These are phyloP conservation scores for Periophthalmus magnuspinnatus DNA, from an alignment of 2,797 vertebrate species.

Conservation along the genomic window DNA sequence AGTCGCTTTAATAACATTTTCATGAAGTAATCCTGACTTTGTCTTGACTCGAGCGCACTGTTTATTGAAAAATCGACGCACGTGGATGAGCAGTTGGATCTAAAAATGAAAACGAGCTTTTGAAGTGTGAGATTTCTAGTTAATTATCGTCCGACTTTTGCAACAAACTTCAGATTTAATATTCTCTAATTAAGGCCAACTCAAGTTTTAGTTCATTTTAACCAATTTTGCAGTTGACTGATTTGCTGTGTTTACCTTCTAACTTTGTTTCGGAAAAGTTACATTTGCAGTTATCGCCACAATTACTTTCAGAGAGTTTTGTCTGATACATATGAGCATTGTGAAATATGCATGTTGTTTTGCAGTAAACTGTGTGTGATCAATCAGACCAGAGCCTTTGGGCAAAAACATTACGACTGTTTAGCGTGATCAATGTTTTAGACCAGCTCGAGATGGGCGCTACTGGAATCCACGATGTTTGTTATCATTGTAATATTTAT, in stretches of 20 bases:
- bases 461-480: neutral
- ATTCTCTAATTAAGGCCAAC: constrained; percentile 2
- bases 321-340: neutral
- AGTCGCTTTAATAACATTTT: neutral
- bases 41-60: neutral
- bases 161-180: constrained; percentile 1
- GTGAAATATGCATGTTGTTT: constrained; percentile 8
- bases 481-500: too few relatives aligned
- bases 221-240: neutral
- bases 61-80: neutral
- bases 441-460: neutral
- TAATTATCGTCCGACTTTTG: constrained; percentile 3
- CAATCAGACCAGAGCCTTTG: neutral
- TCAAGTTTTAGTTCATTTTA: neutral
- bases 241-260: neutral
- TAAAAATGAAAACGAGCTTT: neutral
- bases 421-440: neutral
- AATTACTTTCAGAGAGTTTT: neutral
- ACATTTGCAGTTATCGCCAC: neutral
- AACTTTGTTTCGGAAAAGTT: constrained; percentile 5
- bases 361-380: neutral
- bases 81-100: neutral
- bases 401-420: neutral
- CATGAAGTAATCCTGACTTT: neutral
- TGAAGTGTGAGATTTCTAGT: neutral